These are phyloP conservation scores for Rhinatrema bivittatum DNA, from an alignment of 2,797 vertebrate species.

Conservation along the genomic window DNA sequence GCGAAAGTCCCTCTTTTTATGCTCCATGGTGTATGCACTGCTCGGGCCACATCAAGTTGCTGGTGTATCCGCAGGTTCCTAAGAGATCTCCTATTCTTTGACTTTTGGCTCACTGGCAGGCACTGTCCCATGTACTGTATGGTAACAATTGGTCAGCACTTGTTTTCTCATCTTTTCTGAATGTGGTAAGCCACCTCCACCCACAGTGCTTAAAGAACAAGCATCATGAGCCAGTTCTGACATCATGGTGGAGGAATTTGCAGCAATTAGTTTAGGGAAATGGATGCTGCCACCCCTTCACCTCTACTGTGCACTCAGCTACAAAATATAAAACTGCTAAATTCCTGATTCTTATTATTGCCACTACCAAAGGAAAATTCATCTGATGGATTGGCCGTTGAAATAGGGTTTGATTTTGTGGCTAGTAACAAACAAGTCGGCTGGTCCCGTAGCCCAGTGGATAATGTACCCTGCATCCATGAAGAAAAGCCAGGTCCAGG, in stretches of 20 bases:
- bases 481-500: too few relatives aligned
- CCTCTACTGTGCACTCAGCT: too few relatives aligned
- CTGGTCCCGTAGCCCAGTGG: too few relatives aligned
- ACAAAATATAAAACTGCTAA: too few relatives aligned
- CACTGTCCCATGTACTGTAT: slow-evolving; percentile 22
- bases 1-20: slow-evolving; percentile 73
- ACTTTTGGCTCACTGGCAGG: slow-evolving; percentile 58
- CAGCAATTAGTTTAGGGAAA: slow-evolving; percentile 61
- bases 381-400: too few relatives aligned
- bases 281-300: too few relatives aligned
- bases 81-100: slow-evolving; percentile 61
- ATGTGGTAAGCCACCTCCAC: slow-evolving; percentile 29
- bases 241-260: slow-evolving; percentile 47
- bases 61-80: slow-evolving; percentile 63
- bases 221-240: slow-evolving; percentile 38
- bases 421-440: too few relatives aligned
- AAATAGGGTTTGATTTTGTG: too few relatives aligned
- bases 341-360: too few relatives aligned
- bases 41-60: slow-evolving; percentile 62
- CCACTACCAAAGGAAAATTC: too few relatives aligned
- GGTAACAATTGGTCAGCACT: slow-evolving; percentile 40
- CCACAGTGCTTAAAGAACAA: slow-evolving; percentile 25
- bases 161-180: slow-evolving; percentile 41
- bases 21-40: slow-evolving; percentile 70
- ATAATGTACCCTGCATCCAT: too few relatives aligned